phyloP scores from a whole-genome alignment of 2,797 vertebrate species.

The Trachurus trachurus region DNA sequence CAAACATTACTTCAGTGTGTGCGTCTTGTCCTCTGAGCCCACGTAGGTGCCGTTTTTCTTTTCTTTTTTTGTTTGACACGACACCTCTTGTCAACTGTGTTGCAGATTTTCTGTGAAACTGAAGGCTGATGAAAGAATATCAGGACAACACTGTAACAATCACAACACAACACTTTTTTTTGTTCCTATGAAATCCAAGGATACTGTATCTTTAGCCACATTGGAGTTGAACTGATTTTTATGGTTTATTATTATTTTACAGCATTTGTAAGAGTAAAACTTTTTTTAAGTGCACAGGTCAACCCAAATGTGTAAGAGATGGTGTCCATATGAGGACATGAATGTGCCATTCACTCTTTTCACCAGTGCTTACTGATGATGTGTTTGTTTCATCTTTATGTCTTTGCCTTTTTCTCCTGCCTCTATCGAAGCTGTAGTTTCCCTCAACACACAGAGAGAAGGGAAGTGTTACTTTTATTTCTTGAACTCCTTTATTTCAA shows the following conservation, averaged over 20 bases:
- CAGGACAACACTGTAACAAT: conserved; percentile 64
- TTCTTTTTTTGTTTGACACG: conserved; percentile 33
- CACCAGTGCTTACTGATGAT: conserved; percentile 61
- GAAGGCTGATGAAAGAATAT: conserved; percentile 43
- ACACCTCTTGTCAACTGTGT: conserved; percentile 21
- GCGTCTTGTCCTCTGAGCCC: conserved; percentile 23
- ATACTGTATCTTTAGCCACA: conserved; percentile 60
- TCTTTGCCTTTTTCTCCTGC: conserved; percentile 61
- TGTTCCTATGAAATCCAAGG: conserved; percentile 62
- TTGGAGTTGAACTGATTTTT: conserved; percentile 45
- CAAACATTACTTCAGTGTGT: conserved; percentile 21
- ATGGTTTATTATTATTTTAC: conserved; percentile 43
- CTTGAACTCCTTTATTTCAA: conserved; percentile 18
- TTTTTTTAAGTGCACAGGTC: conserved; percentile 42
- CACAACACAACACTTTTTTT: conserved; percentile 35
- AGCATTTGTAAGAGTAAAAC: conserved; percentile 28
- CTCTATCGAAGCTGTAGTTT: conserved; percentile 45
- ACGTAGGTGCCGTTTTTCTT: not conserved
- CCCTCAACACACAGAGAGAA: conserved; percentile 3
- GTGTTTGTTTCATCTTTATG: conserved; percentile 25
- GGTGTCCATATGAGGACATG: conserved; percentile 52
- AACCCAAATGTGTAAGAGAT: conserved; percentile 32
- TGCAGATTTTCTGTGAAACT: conserved; percentile 32
- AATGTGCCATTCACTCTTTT: conserved; percentile 73
- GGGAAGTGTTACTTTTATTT: conserved; percentile 39